Conservation (phyloP, 2,113 vertebrate genomes). For the Fulmarus glacialis region DNA sequence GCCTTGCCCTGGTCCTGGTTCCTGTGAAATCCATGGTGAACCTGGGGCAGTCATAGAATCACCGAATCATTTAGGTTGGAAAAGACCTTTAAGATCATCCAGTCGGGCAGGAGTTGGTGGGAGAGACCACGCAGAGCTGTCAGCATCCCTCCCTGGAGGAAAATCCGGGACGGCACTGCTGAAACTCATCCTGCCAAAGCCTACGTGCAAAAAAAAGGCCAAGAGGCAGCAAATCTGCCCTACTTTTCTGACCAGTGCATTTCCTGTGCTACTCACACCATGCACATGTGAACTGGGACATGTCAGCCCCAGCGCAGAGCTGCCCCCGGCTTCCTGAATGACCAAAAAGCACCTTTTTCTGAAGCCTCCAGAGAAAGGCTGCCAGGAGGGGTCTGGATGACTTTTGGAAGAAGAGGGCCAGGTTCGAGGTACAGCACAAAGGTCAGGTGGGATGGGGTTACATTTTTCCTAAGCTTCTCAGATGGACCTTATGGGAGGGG, state of each 20-base stretch:
- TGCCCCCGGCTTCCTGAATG: not conserved
- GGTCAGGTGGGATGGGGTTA: not conserved
- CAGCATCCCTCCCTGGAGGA: not conserved
- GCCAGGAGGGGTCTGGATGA: not conserved
- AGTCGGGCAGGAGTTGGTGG: not conserved
- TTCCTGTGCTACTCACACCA: slow-evolving; percentile 6
- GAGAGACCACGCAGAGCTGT: not conserved
- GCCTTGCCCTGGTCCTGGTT: not conserved
- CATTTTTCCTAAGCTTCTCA: not conserved
- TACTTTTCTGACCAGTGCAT: not conserved
- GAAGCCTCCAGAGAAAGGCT: not conserved
- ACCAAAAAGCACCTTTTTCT: not conserved
- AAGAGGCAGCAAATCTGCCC: not conserved
- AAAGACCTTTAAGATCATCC: not conserved
- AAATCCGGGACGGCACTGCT: not conserved
- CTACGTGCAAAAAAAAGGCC: fast-evolving
- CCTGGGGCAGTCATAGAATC: not conserved
- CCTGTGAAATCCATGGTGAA: not conserved
- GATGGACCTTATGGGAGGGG: not conserved
- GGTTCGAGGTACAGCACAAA: not conserved
- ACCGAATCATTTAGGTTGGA: not conserved
- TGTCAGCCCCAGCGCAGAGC: fast-evolving
- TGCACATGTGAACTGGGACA: not conserved
- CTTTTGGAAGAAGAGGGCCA: not conserved
- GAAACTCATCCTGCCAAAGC: not conserved